Conservation (phyloP, 2,113 vertebrate genomes). For the Carollia perspicillata region DNA sequence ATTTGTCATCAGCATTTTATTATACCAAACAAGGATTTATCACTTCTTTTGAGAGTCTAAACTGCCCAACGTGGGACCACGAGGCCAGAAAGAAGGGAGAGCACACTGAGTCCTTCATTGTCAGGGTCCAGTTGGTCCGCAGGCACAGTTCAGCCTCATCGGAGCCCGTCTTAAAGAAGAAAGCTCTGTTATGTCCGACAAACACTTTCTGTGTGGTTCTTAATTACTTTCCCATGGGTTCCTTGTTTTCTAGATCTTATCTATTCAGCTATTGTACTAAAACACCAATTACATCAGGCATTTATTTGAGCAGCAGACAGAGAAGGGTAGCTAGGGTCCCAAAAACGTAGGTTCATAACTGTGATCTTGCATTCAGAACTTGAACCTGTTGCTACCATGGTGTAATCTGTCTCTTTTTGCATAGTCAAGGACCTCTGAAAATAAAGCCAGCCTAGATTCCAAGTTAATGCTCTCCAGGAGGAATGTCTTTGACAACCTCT, state of each 20-base stretch:
- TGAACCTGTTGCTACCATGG: background rate
- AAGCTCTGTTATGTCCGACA: constrained; percentile 54
- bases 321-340: background rate
- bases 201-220: constrained; percentile 56
- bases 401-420: background rate
- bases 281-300: constrained; percentile 22
- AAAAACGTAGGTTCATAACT: background rate
- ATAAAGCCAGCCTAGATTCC: background rate
- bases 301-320: background rate
- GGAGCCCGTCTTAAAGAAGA: constrained; percentile 48
- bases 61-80: background rate
- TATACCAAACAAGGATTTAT: constrained; percentile 20
- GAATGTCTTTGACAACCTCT: background rate
- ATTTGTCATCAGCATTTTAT: constrained; percentile 10
- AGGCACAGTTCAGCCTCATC: constrained; percentile 21
- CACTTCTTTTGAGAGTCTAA: constrained; percentile 29
- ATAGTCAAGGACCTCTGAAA: background rate
- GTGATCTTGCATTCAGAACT: background rate
- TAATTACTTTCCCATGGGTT: constrained; percentile 63
- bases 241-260: constrained; percentile 46
- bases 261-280: constrained; percentile 36
- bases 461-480: background rate
- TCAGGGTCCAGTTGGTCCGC: constrained; percentile 49
- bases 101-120: constrained; percentile 39
- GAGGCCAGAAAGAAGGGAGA: constrained; percentile 25